A percentile compares a stretch with the other conserved stretches of the same genome.
phyloP scores from a whole-genome alignment of 2,113 vertebrate genomes.

The Hemiscyllium ocellatum region DNA sequence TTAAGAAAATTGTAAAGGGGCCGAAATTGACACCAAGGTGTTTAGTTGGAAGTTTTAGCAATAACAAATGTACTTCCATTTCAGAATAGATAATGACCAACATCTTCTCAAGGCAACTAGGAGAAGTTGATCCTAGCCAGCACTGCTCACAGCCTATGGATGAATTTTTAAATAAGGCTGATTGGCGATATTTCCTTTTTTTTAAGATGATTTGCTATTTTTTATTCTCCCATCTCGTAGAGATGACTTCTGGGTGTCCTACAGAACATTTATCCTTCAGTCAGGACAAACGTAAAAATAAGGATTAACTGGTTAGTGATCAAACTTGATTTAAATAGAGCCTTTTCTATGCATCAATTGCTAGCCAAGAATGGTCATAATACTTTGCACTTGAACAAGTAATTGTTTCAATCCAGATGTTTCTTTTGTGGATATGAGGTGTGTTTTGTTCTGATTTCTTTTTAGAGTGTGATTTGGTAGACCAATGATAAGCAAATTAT shows the following conservation, averaged over 20 bases:
- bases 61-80: background rate
- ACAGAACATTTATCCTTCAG: background rate
- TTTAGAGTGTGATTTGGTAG: too few species aligned
- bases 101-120: too few species aligned
- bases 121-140: too few species aligned
- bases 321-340: background rate
- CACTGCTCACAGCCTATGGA: too few species aligned
- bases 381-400: background rate
- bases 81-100: background rate
- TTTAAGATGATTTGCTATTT: background rate
- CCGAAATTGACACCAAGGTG: background rate
- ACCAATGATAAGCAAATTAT: too few species aligned
- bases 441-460: too few species aligned
- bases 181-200: background rate
- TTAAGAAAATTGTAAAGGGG: background rate
- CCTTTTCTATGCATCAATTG: background rate
- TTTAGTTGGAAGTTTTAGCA: background rate
- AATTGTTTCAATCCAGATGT: background rate
- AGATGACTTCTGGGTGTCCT: background rate
- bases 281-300: background rate
- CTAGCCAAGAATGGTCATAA: background rate
- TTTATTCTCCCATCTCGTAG: background rate
- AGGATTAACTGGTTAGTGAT: background rate
- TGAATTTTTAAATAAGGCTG: background rate
- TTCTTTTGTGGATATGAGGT: too few species aligned